A percentile compares a stretch with the other conserved stretches of the same genome.
Conservation (phyloP, 2,888 invertebrate genomes). For the Stomorhina lunata region DNA sequence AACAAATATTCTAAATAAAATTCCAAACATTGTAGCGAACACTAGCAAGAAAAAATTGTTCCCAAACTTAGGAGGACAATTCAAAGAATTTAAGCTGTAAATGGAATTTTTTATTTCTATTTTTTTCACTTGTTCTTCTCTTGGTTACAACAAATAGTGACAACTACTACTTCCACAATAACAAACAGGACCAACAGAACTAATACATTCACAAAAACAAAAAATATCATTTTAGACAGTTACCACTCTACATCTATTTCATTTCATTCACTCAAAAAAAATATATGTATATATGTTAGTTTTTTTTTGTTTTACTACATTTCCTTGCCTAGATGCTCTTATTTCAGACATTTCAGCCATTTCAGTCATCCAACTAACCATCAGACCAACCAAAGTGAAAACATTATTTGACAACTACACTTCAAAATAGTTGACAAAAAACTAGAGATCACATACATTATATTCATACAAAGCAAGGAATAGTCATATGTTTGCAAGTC, state of each 20-base stretch:
- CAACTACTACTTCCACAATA: slow-evolving; percentile 10
- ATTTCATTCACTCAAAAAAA: neutral
- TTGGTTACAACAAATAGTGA: slow-evolving; percentile 29
- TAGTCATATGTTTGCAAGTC: neutral
- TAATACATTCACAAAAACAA: slow-evolving; percentile 3
- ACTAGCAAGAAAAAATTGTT: neutral
- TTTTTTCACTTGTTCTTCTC: neutral
- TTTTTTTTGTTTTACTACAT: slow-evolving; percentile 8
- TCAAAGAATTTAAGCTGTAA: slow-evolving; percentile 55
- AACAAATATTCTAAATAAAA: slow-evolving; percentile 7
- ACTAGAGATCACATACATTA: neutral
- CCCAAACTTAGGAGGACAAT: slow-evolving; percentile 44
- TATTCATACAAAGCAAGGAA: neutral
- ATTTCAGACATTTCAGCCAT: neutral
- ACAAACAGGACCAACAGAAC: slow-evolving; percentile 1
- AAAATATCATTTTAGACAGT: slow-evolving; percentile 51
- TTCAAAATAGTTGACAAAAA: slow-evolving; percentile 41
- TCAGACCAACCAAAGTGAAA: slow-evolving; percentile 25
- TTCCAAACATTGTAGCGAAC: neutral
- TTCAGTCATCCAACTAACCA: neutral
- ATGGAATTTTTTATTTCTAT: slow-evolving; percentile 39
- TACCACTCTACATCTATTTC: slow-evolving; percentile 44
- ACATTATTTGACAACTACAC: slow-evolving; percentile 55
- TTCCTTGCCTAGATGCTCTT: slow-evolving; percentile 9
- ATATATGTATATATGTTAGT: neutral